Evolutionary conservation across 2,113 vertebrate species (phyloP), one percentile per base, ranked within the genome.

Genomic region (Furnarius figulus): DNA sequence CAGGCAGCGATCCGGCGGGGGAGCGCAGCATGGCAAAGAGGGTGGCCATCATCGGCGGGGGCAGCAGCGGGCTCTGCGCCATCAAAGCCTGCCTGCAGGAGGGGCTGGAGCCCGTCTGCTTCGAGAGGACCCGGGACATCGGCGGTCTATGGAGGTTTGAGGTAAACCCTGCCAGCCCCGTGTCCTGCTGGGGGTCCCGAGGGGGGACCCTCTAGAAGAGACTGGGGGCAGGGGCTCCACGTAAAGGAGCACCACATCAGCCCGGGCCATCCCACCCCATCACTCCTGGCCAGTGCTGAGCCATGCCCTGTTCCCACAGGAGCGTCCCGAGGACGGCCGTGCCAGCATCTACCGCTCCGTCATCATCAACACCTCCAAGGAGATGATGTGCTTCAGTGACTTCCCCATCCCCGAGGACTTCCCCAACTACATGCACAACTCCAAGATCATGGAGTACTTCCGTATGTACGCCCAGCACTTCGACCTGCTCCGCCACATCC

Each of bases 361-460:
- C 88, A 96, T 99, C 92, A 98, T 97, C 94, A 99, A 99, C 95
- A 99, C 99, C 52, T 99, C 98, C 84, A 99, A 99, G 92, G 99
- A 99, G 95, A 98, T 99, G 98, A 99, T 99, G 98, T 99, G 99
- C 96, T 99, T 98, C 97, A 99, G 99, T 8, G 99, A 99, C 89
- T 99, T 98, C 58, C 99, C 98, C 71, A 98, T 99, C 94, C 99
- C 99, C 0, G 98, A 97, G 3, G 81, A 99, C 68, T 99, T 97
- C 86, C 98, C 99, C 61, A 99, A 99, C 98, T 99, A 95, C 97
- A 98, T 99, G 98, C 86, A 89, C 75, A 89, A 65, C 11, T 89
- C 87, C 42, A 95, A 97, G 90, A 78, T 99, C 74, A 81, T 99
- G 89, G 96, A 98, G 40, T 99, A 99, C 66, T 98, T 98, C 95